Conservation (phyloP, 2,888 invertebrate species). For the Timema cristinae region DNA sequence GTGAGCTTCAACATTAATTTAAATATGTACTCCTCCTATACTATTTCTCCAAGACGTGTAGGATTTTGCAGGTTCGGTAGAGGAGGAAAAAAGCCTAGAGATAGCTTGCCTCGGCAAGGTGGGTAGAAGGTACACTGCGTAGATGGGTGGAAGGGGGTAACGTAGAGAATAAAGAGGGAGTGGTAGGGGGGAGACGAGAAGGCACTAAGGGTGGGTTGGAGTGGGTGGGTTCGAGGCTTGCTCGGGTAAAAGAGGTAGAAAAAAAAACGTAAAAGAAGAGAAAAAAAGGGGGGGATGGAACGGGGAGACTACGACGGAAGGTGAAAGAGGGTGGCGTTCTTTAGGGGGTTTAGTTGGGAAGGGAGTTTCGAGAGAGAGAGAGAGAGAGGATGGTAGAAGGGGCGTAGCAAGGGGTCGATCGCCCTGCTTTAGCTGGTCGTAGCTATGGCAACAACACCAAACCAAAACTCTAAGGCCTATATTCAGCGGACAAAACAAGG, state of each 20-base stretch:
- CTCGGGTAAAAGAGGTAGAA: not conserved
- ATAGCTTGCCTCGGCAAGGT: conserved; percentile 8
- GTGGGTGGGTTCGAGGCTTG: too few relatives aligned
- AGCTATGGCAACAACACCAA: conserved; percentile 24
- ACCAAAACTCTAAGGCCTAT: conserved; percentile 19
- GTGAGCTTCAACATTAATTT: not conserved
- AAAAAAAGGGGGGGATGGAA: not conserved
- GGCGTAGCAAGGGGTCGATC: conserved; percentile 19
- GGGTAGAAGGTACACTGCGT: not conserved
- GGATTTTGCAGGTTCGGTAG: conserved; percentile 8
- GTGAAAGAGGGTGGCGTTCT: not conserved
- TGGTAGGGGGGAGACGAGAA: not conserved
- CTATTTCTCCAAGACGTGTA: not conserved
- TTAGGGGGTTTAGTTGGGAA: too few relatives aligned
- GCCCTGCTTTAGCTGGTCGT: conserved; percentile 17
- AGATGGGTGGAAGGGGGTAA: not conserved
- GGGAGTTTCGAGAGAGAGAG: conserved; percentile 16
- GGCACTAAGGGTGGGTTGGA: too few relatives aligned
- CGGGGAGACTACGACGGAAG: not conserved
- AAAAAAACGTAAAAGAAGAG: not conserved
- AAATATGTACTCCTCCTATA: not conserved
- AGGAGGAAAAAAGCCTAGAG: conserved; percentile 12
- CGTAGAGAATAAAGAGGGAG: not conserved
- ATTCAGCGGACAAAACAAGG: conserved; percentile 7
- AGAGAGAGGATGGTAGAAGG: conserved; percentile 20